A percentile compares a stretch with the other conserved stretches of the same genome.
Evolutionary conservation across 1,140 invertebrate species (phyloP).

Genomic region (Leguminivora glycinivorella): DNA sequence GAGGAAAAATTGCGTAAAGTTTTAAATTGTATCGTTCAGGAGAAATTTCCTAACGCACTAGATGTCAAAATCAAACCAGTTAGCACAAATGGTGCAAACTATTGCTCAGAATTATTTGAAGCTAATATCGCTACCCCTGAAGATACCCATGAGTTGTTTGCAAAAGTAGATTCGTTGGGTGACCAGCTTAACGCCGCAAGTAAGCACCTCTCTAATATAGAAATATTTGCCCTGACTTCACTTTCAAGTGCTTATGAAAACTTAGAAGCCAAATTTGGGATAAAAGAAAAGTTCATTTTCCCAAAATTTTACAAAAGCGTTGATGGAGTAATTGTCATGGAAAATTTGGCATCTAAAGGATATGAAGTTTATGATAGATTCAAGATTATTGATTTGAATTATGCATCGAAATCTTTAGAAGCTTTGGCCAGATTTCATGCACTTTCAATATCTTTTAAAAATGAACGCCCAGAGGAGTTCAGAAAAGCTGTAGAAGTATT

Average conservation of each 20-base stretch:
- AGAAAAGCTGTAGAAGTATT: constrained; percentile 29
- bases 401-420: constrained; percentile 43
- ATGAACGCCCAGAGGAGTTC: constrained; percentile 52
- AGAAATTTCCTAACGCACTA: constrained; percentile 31
- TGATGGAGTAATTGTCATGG: constrained; percentile 44
- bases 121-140: constrained; percentile 36
- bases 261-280: constrained; percentile 43
- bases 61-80: constrained; percentile 31
- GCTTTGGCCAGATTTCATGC: constrained; percentile 57
- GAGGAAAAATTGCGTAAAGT: constrained; percentile 43
- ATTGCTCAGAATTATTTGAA: constrained; percentile 47
- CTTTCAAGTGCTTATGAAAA: constrained; percentile 46
- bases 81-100: constrained; percentile 49
- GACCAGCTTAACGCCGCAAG: constrained; percentile 40
- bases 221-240: constrained; percentile 51
- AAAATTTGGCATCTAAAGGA: constrained; percentile 49
- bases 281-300: constrained; percentile 49
- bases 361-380: constrained; percentile 46
- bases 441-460: constrained; percentile 52
- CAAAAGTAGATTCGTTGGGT: constrained; percentile 53
- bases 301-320: constrained; percentile 54
- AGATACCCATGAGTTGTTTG: constrained; percentile 56
- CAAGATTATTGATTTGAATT: constrained; percentile 50
- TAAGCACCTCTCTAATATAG: constrained; percentile 47
- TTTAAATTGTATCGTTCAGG: constrained; percentile 42